Evolutionary conservation across 37 sponge, comb jelly and placozoan species (phyloP), one percentile per base, ranked within the genome.

Genomic region (Axinella damicornis): DNA sequence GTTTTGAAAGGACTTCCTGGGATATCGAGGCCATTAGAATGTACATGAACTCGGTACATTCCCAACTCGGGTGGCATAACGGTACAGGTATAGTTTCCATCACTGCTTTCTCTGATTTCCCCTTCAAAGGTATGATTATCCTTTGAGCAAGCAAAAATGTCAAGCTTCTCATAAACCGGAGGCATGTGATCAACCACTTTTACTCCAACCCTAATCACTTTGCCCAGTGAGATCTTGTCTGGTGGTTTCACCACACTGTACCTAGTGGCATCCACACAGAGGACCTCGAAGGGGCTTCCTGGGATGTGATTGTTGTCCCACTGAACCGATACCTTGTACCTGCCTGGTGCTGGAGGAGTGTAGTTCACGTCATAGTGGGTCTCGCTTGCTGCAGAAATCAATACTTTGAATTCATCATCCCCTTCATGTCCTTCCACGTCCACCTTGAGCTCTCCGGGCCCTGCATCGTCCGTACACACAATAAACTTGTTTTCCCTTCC

Each of bases 281-380:
- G 57, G 16, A 92, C 73, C 30, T 41, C 70, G 65, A 95, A 95
- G 2, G 96, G 96, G 53, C 86, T 84, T 2, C 93, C 93, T 2
- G 97, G 92, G 22, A 97, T 80, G 38, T 94, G 86, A 0, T 80
- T 63, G 2, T 83, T 87, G 38, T 87, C 82, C 97, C 97, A 97
- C 39, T 74, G 60, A 30, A 94, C 84, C 1, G 83, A 68, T 69
- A 94, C 89, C 32, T 74, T 73, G 73, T 94, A 97, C 25, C 74
- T 83, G 15, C 95, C 97, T 4, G 82, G 72, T 17, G 78, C 24
- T 36, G 53, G 59, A 11, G 95, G 82, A 40, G 76, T 53, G 69
- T 97, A 97, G 33, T 56, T 67, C 34, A 89, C 93, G 12, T 78
- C 71, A 39, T 92, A 76, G 46, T 71, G 84, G 12, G 53, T 65